A percentile compares a stretch with the other conserved stretches of the same genome.
These are phyloP conservation scores for Excalfactoria chinensis DNA, from an alignment of 2,113 vertebrate species.

Conservation along the genomic window DNA sequence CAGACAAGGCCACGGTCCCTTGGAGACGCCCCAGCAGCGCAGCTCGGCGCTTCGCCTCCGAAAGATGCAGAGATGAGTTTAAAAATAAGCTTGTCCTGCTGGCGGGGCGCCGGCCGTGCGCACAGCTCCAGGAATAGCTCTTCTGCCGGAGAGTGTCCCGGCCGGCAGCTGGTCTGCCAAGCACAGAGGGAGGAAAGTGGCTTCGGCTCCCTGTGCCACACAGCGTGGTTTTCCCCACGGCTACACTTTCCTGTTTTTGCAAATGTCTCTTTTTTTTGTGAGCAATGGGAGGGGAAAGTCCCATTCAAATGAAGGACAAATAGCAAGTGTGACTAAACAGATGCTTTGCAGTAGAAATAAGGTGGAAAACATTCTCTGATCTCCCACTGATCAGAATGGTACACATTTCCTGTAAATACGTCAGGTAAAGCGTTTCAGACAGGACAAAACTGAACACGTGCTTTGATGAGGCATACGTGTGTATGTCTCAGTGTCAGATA, in stretches of 20 bases:
- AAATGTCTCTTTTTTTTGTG: neutral
- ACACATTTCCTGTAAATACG: neutral
- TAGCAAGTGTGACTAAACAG: neutral
- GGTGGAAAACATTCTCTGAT: neutral
- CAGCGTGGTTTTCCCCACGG: neutral
- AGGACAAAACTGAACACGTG: fast-evolving
- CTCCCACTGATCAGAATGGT: neutral
- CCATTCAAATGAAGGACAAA: neutral
- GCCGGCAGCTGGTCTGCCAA: neutral
- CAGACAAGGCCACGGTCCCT: neutral
- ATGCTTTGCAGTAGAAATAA: neutral
- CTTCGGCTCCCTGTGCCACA: fast-evolving
- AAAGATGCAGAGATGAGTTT: neutral
- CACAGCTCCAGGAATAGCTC: neutral
- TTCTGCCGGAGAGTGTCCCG: neutral
- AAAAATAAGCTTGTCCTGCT: neutral
- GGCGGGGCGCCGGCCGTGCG: neutral
- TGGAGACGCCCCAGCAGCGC: fast-evolving
- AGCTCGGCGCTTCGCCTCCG: neutral
- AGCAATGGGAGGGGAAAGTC: constrained; percentile 1
- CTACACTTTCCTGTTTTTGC: neutral
- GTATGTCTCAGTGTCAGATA: neutral
- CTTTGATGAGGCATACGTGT: neutral
- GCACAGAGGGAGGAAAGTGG: neutral
- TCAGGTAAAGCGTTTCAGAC: neutral